Base-by-base conservation (phyloP, 2,888 invertebrate species). In the Drosophila gaucha region DNA sequence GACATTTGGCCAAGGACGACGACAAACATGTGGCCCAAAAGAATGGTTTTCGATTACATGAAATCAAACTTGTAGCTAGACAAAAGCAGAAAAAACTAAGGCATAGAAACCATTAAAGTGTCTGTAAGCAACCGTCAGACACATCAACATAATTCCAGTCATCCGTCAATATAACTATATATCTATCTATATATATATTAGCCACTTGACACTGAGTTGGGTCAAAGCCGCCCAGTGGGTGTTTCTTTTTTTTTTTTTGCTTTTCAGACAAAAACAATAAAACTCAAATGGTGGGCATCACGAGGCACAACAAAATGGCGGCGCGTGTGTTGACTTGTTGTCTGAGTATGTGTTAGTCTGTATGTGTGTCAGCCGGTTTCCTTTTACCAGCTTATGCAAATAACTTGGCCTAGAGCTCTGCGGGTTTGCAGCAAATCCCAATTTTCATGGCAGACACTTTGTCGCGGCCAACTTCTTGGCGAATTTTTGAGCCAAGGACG, bases 21-120 rank as follows among this genome's bases (percentile, higher is more conserved):
- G 28, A 59, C 35, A 33, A 33, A 16, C 26, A 14, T 20, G 30
- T 26, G 36, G 28, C 9, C 39, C n/a, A 12, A 24, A 12, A 43
- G 52, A 70, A 55, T 54, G 56, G 59, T 69, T 43, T 75, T 54
- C 46, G 33, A 74, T 74, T 65, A 65, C 62, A 56, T 52, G 28
- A 74, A 75, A 75, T 78, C 65, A 78, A 78, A 74, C 65, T 78
- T 78, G 55, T 50, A 46, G 52, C 58, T 63, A 51, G 43, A 62
- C 54, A 50, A 50, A 49, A 18, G 3, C 18, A 2, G 5, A 22
- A 14, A 12, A 36, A 28, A 54, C 46, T 16, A 28, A 33, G 28
- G 26, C 46, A 68, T 57, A 31, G 75, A 74, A 74, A 60, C 78
- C 78, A 64, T 26, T 36, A 68, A 74, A 73, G 74, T 78, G 68